Evolutionary conservation across 1,140 invertebrate genomes (phyloP).

Genomic region (Drosophila sp.): DNA sequence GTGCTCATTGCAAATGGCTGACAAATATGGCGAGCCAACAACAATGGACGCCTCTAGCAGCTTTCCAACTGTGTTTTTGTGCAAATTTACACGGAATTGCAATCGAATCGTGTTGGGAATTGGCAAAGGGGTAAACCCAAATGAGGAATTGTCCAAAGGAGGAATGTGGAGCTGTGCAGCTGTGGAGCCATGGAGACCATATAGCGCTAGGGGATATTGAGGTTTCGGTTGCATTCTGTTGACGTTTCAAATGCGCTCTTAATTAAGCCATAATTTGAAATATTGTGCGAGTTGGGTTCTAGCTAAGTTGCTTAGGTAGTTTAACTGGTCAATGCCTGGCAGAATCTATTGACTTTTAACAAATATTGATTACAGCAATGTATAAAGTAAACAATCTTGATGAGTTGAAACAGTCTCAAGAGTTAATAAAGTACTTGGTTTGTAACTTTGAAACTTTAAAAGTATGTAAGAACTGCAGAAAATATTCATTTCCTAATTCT

Average conservation of each 20-base stretch:
- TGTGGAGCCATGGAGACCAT: no score
- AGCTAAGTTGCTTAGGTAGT: conserved; percentile 11
- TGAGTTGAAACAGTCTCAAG: no score
- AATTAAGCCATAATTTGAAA: conserved; percentile 77
- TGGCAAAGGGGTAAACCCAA: not conserved
- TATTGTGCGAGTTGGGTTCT: conserved; percentile 38
- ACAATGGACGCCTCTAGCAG: conserved; percentile 33
- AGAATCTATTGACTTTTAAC: conserved; percentile 10
- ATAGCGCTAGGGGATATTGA: conserved; percentile 55
- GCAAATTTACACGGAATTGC: conserved; percentile 65
- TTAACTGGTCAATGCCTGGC: conserved; percentile 5
- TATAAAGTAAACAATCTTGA: no score
- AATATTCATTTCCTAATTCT: no score
- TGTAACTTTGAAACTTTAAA: no score
- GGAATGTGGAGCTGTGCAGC: not conserved
- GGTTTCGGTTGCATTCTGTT: conserved; percentile 56
- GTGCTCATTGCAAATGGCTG: conserved; percentile 44
- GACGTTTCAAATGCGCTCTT: conserved; percentile 66
- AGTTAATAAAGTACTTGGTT: no score
- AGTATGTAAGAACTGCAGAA: no score
- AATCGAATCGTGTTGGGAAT: conserved; percentile 32
- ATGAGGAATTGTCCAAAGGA: not conserved
- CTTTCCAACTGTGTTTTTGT: conserved; percentile 47
- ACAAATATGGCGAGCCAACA: conserved; percentile 63
- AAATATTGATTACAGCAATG: no score